Base-by-base conservation (phyloP, 2,797 vertebrate species). In the Catharus ustulatus region DNA sequence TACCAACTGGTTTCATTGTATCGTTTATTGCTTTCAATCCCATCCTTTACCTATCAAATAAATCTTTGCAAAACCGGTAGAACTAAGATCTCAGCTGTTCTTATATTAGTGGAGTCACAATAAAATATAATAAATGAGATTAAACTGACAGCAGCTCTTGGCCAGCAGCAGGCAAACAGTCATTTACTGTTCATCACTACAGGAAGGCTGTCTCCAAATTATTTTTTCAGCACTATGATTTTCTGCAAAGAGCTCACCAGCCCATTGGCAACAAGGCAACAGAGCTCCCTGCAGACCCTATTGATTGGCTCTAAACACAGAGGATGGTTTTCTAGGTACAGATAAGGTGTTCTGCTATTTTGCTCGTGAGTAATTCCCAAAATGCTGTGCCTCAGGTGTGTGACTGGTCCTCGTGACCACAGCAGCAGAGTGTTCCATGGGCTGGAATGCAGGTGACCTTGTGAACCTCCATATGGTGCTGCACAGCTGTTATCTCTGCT, bases 401-500 rank as follows among this genome's bases (percentile, higher is more conserved):
- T 42, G 58, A 55, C 20, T 15, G 27, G 7, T 43, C 64, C 78
- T 85, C 0, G 1, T 85, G 81, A 93, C 45, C 36, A 46, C 11
- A 82, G 68, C 67, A 79, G 55, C 23, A 38, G 71, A 42, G 30
- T 1, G 2, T 4, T 10, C 32, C 58, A 15, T 4, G 16, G 36
- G 32, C 23, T 91, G 77, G 86, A 90, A 84, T 90, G 85, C 63
- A 79, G 71, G 38, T 29, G 84, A 36, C 67, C 74, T 87, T 87
- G 64, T 67, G 81, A 61, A 54, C 59, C 10, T 21, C 24, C 7
- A 0, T 30, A 6, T 40, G 42, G 14, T 43, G 27, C 52, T 73
- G 34, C 67, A 49, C 20, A 38, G 52, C 22, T 1, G 1, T 83
- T 90, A 84, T 84, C 85, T 85, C 66, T 84, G 51, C 5, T 80